These are phyloP conservation scores for Anadara kagoshimensis DNA, from an alignment of 1,140 invertebrate genomes.

Conservation along the genomic window DNA sequence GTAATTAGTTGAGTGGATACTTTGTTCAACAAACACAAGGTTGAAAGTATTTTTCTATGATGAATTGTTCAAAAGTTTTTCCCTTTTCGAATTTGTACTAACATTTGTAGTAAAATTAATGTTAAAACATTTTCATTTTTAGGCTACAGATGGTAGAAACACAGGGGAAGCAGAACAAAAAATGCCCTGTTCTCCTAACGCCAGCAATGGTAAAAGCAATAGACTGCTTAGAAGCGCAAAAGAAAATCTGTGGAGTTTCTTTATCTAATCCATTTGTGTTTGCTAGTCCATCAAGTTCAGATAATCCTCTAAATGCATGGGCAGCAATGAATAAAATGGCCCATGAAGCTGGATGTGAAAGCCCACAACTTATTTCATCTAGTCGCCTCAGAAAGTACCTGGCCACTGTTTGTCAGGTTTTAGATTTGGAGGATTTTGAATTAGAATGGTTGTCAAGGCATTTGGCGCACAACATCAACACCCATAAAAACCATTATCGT, in stretches of 20 bases:
- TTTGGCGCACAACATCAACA: conserved; percentile 3
- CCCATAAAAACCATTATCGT: conserved; percentile 8
- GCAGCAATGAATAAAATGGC: conserved; percentile 1
- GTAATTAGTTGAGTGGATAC: neutral
- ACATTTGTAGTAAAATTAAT: too few species aligned
- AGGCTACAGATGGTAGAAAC: conserved; percentile 6
- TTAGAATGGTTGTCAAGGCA: conserved; percentile 9
- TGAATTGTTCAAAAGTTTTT: neutral
- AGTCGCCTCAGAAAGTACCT: conserved; percentile 1
- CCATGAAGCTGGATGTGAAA: conserved; percentile 5
- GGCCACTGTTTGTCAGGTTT: conserved; percentile 8
- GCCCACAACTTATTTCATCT: conserved; percentile 6
- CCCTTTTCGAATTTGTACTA: neutral
- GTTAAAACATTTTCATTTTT: conserved; percentile 10
- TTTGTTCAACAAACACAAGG: neutral
- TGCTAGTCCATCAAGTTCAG: neutral
- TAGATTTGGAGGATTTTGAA: conserved; percentile 2
- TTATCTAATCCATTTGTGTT: conserved; percentile 9
- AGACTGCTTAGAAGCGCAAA: neutral
- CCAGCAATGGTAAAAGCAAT: conserved; percentile 5
- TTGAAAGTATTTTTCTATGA: neutral
- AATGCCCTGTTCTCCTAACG: neutral
- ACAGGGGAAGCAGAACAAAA: conserved; percentile 11
- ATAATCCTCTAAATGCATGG: conserved; percentile 5
- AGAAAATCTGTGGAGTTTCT: neutral